Evolutionary conservation across 30 jellyfish, hydroid and myxozoan species (phyloP).

Genomic region (Cassiopea andromeda): DNA sequence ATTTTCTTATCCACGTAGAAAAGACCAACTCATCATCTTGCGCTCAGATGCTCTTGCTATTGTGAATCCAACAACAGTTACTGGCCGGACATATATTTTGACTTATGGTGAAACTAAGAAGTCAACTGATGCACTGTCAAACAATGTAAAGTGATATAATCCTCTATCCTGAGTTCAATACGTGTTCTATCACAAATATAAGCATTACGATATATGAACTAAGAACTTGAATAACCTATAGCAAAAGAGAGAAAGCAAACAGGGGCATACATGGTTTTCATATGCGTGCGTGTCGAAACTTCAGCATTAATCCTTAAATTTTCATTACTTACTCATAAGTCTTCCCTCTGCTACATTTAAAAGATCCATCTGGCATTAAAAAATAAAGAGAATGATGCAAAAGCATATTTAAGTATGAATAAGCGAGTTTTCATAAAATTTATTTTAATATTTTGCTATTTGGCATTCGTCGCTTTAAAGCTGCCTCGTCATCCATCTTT

Average conservation of each 20-base stretch:
- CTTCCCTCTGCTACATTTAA: not conserved
- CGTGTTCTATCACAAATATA: not conserved
- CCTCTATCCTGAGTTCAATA: not conserved
- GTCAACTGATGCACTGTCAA: not conserved
- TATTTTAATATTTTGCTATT: not conserved
- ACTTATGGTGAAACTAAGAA: not conserved
- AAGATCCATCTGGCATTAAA: not conserved
- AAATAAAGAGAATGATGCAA: not conserved
- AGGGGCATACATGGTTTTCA: not conserved
- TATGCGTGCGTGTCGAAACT: not conserved
- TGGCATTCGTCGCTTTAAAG: not conserved
- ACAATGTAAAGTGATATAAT: not conserved
- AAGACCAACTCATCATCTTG: not conserved
- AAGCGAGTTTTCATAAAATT: not conserved
- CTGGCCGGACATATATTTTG: slow-evolving; percentile 8
- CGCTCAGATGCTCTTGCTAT: not conserved
- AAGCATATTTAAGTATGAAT: not conserved
- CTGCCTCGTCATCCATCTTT: not conserved
- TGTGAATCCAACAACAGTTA: slow-evolving; percentile 30
- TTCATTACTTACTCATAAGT: not conserved
- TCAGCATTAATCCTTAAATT: not conserved
- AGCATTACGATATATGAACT: not conserved
- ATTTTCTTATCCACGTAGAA: not conserved
- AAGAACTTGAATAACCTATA: not conserved
- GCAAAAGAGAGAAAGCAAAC: not conserved